Conservation (phyloP, 2,888 invertebrate species). For the Sisyra nigra region DNA sequence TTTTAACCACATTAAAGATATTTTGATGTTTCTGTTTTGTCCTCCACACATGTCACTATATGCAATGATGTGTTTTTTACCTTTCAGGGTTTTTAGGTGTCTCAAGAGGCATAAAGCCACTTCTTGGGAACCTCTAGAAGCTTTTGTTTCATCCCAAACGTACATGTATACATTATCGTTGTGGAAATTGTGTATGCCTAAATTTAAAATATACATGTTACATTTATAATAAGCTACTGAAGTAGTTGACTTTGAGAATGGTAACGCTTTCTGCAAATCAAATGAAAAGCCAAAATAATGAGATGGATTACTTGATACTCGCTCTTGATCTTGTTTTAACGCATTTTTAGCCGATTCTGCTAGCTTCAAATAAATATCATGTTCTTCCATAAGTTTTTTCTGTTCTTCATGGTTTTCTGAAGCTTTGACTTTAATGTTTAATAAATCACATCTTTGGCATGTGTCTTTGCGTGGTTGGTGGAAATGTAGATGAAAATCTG, state of each 20-base stretch:
- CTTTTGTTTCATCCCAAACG: slow-evolving; percentile 1
- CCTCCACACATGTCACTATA: neutral
- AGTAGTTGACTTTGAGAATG: slow-evolving; percentile 15
- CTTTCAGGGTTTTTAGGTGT: neutral
- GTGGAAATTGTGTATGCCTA: slow-evolving; percentile 17
- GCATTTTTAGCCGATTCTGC: neutral
- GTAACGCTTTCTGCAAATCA: too few relatives aligned
- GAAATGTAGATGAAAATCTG: slow-evolving; percentile 9
- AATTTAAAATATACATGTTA: slow-evolving; percentile 17
- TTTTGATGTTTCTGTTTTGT: slow-evolving; percentile 1
- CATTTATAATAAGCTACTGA: slow-evolving; percentile 17
- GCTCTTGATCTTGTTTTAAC: neutral
- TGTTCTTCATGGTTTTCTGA: neutral
- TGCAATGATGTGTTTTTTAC: slow-evolving; percentile 1
- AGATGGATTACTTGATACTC: neutral
- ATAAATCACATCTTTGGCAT: neutral
- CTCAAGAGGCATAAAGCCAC: neutral
- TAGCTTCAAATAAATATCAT: neutral
- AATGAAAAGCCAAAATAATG: neutral
- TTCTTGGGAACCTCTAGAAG: neutral
- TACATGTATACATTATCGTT: slow-evolving; percentile 15
- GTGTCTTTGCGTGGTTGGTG: neutral
- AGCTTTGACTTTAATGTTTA: neutral
- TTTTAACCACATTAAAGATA: neutral
- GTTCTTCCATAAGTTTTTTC: neutral